A percentile compares a stretch with the other conserved stretches of the same genome.
Conservation (phyloP, 2,113 vertebrate species). For the Nothocercus julius region DNA sequence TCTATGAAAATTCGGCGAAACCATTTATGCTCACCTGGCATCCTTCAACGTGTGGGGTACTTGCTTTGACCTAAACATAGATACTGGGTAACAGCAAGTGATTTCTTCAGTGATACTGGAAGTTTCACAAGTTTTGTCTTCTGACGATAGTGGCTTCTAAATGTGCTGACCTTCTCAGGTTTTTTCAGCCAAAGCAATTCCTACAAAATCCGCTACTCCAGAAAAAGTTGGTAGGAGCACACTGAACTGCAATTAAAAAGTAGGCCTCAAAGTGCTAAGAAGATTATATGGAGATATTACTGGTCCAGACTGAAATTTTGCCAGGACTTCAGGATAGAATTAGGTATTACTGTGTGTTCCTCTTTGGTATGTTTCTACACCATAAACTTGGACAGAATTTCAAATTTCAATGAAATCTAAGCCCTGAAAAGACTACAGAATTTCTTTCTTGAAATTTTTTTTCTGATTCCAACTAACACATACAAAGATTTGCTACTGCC, state of each 20-base stretch:
- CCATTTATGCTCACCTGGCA: not conserved
- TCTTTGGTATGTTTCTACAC: constrained; percentile 25
- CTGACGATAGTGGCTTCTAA: not conserved
- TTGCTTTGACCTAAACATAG: not conserved
- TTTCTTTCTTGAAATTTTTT: constrained; percentile 16
- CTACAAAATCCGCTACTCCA: not conserved
- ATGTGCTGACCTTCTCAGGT: constrained; percentile 24
- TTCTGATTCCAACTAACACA: not conserved
- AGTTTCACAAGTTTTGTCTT: constrained; percentile 15
- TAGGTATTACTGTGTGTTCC: constrained; percentile 1
- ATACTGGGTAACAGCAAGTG: not conserved
- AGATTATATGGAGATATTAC: constrained; percentile 47
- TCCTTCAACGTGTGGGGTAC: not conserved
- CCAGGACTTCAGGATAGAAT: constrained; percentile 50
- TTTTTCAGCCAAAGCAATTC: constrained; percentile 38
- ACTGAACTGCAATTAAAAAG: not conserved
- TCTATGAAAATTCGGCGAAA: not conserved
- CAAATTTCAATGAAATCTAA: constrained; percentile 45
- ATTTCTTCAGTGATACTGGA: not conserved
- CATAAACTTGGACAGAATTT: constrained; percentile 37
- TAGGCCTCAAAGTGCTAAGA: not conserved
- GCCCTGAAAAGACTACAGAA: constrained; percentile 37
- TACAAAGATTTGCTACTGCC: not conserved
- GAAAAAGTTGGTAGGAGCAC: not conserved
- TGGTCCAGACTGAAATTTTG: constrained; percentile 52